Percentiles rank a stretch among this genome's conserved stretches.
phyloP scores from a whole-genome alignment of 2,888 invertebrate genomes.

The Epinotia bilunana region DNA sequence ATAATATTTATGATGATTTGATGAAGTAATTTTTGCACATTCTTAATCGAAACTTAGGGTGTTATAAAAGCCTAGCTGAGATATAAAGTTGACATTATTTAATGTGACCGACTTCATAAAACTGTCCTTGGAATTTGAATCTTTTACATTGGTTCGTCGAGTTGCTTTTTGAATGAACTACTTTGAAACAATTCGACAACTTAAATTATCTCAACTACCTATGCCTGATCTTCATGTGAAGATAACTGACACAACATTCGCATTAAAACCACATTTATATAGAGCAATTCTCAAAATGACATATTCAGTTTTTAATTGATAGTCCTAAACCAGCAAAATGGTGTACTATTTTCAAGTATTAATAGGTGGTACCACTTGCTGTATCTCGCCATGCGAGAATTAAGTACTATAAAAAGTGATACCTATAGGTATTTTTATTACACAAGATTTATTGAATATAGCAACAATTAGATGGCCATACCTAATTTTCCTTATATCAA shows the following conservation, averaged over 20 bases:
- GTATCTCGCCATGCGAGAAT: neutral
- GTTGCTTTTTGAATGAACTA: too few species aligned
- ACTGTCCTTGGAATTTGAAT: too few species aligned
- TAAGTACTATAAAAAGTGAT: neutral
- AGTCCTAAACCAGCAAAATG: neutral
- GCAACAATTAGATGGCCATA: neutral
- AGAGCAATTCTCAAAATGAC: neutral
- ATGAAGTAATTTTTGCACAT: conserved; percentile 30
- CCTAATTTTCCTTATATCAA: neutral
- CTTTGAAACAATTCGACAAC: too few species aligned
- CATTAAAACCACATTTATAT: neutral
- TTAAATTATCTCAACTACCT: too few species aligned
- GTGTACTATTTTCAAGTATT: neutral
- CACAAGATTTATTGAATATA: neutral
- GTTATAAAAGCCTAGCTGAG: neutral
- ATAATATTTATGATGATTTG: conserved; percentile 3
- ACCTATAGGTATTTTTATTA: neutral
- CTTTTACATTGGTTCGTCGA: too few species aligned
- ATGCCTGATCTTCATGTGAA: neutral
- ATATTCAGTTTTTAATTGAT: neutral
- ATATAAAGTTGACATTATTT: too few species aligned
- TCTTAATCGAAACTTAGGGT: neutral
- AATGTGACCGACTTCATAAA: too few species aligned
- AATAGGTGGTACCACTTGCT: neutral
- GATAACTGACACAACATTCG: neutral